Evolutionary conservation across 2,113 vertebrate genomes (phyloP), one percentile per base, ranked within the genome.

Genomic region (Hydrochoerus hydrochaeris): DNA sequence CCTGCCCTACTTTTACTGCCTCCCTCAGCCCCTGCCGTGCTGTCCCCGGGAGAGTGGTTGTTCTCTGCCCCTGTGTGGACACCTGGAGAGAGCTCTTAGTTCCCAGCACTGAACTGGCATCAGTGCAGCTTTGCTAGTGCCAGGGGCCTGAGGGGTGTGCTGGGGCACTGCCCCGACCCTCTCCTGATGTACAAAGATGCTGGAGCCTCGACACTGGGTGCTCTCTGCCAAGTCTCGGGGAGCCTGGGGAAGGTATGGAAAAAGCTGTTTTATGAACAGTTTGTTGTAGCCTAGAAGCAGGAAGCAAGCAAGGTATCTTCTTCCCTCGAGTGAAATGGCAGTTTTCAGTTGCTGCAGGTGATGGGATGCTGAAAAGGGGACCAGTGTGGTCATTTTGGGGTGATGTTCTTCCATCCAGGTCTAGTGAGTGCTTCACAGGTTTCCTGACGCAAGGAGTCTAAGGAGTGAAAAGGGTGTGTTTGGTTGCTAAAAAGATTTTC

Each of bases 301-400:
- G 65, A n/a, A 69, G 16, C 65, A 90, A 96, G 54, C 41, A 14
- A 65, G 16, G n/a, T 41, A 65, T 94, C 96, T 96, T 80, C 81
- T 69, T 83, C 16, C 62, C 20, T 86, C 35, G 16, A 73, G 17
- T 20, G 17, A 65, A 83, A 1, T 58, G 71, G n/a, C 82, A 80
- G 1, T 75, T 65, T 49, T 24, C 9, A 8, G 54, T 54, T 95
- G 41, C 60, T 83, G 82, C 85, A 91, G 88, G 91, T 85, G 69
- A 67, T 46, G 58, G 58, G 86, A 14, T 73, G 17, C 24, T 80
- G 32, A 49, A 30, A 73, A 88, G 54, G 7, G n/a, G 60, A 35
- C 17, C 5, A 28, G 69, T 30, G 35, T 38, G 1, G n/a, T 35
- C 41, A 35, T 2, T 1, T 32, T 82, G 52, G 44, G 62, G 35